A percentile compares a stretch with the other conserved stretches of the same genome.
These are phyloP conservation scores for Gonatopus flavifemur DNA, from an alignment of 1,140 invertebrate species.

Conservation along the genomic window DNA sequence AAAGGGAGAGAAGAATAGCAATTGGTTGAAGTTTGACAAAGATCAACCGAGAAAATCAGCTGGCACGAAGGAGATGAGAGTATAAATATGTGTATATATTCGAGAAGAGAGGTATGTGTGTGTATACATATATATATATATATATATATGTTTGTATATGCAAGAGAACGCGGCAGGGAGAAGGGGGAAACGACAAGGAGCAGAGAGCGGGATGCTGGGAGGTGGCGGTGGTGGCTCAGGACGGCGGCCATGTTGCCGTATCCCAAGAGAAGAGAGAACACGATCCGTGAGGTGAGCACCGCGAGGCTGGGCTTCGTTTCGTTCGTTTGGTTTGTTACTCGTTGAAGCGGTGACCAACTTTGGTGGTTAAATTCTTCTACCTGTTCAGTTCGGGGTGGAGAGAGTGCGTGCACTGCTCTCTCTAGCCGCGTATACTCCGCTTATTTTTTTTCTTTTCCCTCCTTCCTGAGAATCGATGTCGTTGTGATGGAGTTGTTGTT, in stretches of 20 bases:
- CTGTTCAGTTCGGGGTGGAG: slow-evolving; percentile 19
- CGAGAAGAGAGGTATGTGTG: too few relatives aligned
- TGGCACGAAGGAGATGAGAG: slow-evolving; percentile 16
- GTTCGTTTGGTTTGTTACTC: too few relatives aligned
- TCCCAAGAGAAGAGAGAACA: slow-evolving; percentile 55
- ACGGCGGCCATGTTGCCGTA: slow-evolving; percentile 56
- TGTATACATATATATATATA: too few relatives aligned
- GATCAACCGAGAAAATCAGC: slow-evolving; percentile 1
- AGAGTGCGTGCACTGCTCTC: slow-evolving; percentile 19
- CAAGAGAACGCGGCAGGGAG: slow-evolving; percentile 22
- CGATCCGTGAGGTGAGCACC: slow-evolving; percentile 51
- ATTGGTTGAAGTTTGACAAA: slow-evolving; percentile 12
- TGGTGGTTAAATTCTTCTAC: slow-evolving; percentile 30
- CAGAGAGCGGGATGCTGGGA: slow-evolving; percentile 49
- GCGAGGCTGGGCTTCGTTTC: slow-evolving; percentile 49
- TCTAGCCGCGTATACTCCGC: background rate
- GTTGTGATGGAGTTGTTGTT: background rate
- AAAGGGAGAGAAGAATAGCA: slow-evolving; percentile 12
- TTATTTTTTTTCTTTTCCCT: background rate
- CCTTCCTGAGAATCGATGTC: background rate
- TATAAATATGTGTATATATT: slow-evolving; percentile 9
- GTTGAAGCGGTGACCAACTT: slow-evolving; percentile 45
- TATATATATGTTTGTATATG: too few relatives aligned
- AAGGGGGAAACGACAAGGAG: slow-evolving; percentile 36
- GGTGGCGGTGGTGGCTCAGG: slow-evolving; percentile 38